Evolutionary conservation across 2,797 vertebrate species (phyloP).

Genomic region (Apodemus agrarius): DNA sequence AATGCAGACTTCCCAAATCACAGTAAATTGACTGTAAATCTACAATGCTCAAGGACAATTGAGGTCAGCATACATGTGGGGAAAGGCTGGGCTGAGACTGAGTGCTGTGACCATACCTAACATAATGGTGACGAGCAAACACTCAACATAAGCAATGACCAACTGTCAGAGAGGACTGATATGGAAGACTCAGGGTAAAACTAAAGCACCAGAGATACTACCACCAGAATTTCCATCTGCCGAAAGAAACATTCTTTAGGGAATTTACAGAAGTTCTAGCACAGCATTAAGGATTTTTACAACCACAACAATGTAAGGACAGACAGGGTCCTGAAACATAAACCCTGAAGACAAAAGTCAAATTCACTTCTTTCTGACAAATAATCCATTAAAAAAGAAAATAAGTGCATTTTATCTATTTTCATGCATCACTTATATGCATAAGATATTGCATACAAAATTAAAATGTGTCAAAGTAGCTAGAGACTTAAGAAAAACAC

Average conservation of each 20-base stretch:
- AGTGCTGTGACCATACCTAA: background rate
- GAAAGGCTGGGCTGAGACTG: background rate
- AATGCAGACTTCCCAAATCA: background rate
- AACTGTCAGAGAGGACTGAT: background rate
- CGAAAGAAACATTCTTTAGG: background rate
- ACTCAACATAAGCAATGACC: background rate
- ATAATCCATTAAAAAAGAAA: conserved; percentile 4
- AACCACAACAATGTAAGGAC: background rate
- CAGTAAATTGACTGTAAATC: conserved; percentile 4
- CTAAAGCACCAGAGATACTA: background rate
- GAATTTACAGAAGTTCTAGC: conserved; percentile 10
- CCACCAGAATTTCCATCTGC: background rate
- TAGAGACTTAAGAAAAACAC: background rate
- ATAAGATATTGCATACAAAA: background rate
- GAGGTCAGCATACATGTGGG: background rate
- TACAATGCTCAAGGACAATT: conserved; percentile 9
- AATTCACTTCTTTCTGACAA: background rate
- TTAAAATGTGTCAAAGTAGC: background rate
- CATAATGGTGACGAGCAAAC: background rate
- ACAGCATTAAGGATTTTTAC: background rate
- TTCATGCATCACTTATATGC: background rate
- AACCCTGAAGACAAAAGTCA: background rate
- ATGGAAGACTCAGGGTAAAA: background rate
- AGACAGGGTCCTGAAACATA: background rate
- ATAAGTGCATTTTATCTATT: background rate